These are phyloP conservation scores for Caprella mutica DNA, from an alignment of 2,888 invertebrate species.

Conservation along the genomic window DNA sequence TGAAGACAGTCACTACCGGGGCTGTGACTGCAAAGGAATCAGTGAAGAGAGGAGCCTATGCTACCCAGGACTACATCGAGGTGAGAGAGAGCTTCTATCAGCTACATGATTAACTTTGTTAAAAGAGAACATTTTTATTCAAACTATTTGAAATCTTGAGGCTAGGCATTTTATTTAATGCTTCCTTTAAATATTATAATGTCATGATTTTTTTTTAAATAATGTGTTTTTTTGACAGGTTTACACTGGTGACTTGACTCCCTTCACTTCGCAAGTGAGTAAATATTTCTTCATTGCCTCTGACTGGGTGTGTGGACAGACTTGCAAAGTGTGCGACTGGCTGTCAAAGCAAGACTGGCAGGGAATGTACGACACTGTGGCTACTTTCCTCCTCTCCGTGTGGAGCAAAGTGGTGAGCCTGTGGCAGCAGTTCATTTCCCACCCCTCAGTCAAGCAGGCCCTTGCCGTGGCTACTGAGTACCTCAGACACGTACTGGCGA, in stretches of 20 bases:
- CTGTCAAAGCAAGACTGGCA: conserved; percentile 5
- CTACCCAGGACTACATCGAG: conserved; percentile 3
- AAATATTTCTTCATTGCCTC: neutral
- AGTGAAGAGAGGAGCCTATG: neutral
- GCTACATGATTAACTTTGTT: too few species aligned
- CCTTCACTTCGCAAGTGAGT: conserved; percentile 8
- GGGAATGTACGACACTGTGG: conserved; percentile 5
- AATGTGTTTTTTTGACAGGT: too few species aligned
- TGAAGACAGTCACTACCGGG: neutral
- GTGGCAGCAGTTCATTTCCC: too few species aligned
- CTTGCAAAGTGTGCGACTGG: neutral
- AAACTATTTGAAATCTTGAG: too few species aligned
- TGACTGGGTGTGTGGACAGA: neutral
- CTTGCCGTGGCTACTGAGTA: too few species aligned
- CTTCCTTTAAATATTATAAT: too few species aligned
- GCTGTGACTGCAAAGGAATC: neutral
- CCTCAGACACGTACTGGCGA: too few species aligned
- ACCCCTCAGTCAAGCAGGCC: too few species aligned
- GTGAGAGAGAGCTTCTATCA: too few species aligned
- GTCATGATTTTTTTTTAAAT: too few species aligned
- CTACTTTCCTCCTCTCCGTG: neutral
- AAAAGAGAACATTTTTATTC: too few species aligned
- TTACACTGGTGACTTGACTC: conserved; percentile 6
- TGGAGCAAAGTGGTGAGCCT: neutral
- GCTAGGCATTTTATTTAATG: too few species aligned